Base-by-base conservation (phyloP, 2,888 invertebrate genomes). In the Megamerina dolium region DNA sequence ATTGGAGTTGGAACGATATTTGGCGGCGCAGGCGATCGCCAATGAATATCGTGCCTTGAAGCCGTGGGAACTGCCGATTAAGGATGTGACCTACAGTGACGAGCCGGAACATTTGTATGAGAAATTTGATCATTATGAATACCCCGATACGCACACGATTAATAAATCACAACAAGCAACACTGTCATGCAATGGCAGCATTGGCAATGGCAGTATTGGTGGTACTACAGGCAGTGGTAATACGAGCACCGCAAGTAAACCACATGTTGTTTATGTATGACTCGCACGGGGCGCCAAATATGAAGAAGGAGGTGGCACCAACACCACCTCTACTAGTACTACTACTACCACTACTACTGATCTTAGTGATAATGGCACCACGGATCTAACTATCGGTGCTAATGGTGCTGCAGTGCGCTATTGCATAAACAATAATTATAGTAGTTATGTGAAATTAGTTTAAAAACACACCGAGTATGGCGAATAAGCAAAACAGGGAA, bases 211-310 rank as follows among this genome's bases (percentile, higher is more conserved):
- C 23, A 37, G 34, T 43, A 37, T 32, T 30, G 36, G 16, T 32
- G 45, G 35, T 43, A 43, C 32, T 45, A 46, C 43, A 48, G 50
- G 18, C 49, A 41, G 46, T n/a, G n/a, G n/a, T n/a, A n/a, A n/a
- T n/a, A n/a, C n/a, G n/a, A n/a, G n/a, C 43, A 46, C 51, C 34
- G 38, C 46, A 36, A 49, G 45, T 41, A 65, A 65, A 39, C 64
- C 64, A 8, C 64, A 65, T 40, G 60, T 65, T 36, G 64, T 66
- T 45, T 65, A 65, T 54, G 77, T 77, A 66, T 77, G 76, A 74
- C 70, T 71, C 58, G 68, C 64, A 63, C 65, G 57, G 56, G 58
- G 53, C 41, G 45, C 49, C 48, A 53, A 53, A n/a, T n/a, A n/a
- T n/a, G n/a, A 37, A 43, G 41, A 46, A 45, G 30, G 23, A 42